Conservation (phyloP, 2,888 invertebrate species). For the Meandrusa payeni region DNA sequence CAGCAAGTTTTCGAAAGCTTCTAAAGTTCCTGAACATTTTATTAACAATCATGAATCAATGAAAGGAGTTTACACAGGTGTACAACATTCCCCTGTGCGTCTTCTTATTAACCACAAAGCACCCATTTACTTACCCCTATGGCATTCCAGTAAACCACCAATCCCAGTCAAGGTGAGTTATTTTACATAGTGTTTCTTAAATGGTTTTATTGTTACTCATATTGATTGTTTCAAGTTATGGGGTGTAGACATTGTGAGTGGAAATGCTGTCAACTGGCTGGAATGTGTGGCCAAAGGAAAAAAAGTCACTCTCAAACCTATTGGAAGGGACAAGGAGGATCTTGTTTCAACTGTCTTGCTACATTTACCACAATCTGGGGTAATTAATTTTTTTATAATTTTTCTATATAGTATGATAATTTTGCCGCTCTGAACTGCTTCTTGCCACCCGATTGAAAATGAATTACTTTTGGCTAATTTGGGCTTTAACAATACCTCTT, state of each 20-base stretch:
- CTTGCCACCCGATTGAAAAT: too few species aligned
- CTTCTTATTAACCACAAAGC: constrained; percentile 80
- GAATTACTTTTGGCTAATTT: too few species aligned
- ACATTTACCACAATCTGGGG: constrained; percentile 67
- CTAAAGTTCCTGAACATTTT: constrained; percentile 80
- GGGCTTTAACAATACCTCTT: too few species aligned
- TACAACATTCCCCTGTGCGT: constrained; percentile 74
- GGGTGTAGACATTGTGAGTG: constrained; percentile 72
- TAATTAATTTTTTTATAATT: constrained; percentile 29
- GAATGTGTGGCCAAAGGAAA: constrained; percentile 77
- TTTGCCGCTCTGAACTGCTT: too few species aligned
- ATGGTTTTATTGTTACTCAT: neutral
- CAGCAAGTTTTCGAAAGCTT: constrained; percentile 82
- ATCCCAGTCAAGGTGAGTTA: constrained; percentile 74
- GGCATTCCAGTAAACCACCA: constrained; percentile 73
- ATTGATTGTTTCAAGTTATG: constrained; percentile 56
- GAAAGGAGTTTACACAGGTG: constrained; percentile 69
- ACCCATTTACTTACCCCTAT: constrained; percentile 75
- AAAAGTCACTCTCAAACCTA: constrained; percentile 71
- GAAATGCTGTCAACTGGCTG: constrained; percentile 81
- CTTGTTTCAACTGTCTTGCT: constrained; percentile 65
- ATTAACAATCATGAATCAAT: constrained; percentile 72
- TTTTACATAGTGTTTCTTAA: too few species aligned
- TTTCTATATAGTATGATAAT: neutral
- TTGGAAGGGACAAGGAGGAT: constrained; percentile 63